phyloP scores from a whole-genome alignment of 2,113 vertebrate genomes.

The Sinocyclocheilus anshuiensis region DNA sequence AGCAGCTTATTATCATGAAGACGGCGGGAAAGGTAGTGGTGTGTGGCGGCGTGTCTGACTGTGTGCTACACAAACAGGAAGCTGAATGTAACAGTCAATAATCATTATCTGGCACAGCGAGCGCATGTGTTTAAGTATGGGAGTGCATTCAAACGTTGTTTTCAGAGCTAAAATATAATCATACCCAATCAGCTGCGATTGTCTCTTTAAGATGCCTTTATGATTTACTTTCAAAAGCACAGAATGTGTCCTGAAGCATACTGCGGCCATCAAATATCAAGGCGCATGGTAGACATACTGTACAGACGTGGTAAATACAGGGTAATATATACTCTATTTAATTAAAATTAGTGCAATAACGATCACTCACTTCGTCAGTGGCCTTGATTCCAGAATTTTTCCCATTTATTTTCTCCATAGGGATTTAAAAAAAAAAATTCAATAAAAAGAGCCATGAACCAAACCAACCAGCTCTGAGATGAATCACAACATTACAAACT shows the following conservation, averaged over 20 bases:
- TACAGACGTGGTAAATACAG: neutral
- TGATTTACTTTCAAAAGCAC: slow-evolving; percentile 37
- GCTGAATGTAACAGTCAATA: slow-evolving; percentile 52
- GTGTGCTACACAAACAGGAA: slow-evolving; percentile 42
- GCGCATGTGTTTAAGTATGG: slow-evolving; percentile 4
- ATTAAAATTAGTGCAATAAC: neutral
- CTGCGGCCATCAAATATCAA: neutral
- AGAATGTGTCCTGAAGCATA: slow-evolving; percentile 3
- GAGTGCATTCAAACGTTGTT: slow-evolving; percentile 21
- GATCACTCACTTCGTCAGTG: neutral
- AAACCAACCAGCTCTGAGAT: neutral
- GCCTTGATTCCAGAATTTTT: neutral
- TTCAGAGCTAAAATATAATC: slow-evolving; percentile 24
- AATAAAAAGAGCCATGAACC: neutral
- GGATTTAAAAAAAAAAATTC: neutral
- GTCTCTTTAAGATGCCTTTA: slow-evolving; percentile 34
- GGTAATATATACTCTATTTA: neutral
- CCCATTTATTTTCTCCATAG: neutral
- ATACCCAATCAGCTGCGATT: slow-evolving; percentile 40
- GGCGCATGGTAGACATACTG: neutral
- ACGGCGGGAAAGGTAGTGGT: slow-evolving; percentile 30
- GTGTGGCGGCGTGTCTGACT: slow-evolving; percentile 8
- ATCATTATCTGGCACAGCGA: slow-evolving; percentile 46
- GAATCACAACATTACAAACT: neutral
- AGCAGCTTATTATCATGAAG: slow-evolving; percentile 31